phyloP scores from a whole-genome alignment of 2,888 invertebrate species.

The Phengaris arion region DNA sequence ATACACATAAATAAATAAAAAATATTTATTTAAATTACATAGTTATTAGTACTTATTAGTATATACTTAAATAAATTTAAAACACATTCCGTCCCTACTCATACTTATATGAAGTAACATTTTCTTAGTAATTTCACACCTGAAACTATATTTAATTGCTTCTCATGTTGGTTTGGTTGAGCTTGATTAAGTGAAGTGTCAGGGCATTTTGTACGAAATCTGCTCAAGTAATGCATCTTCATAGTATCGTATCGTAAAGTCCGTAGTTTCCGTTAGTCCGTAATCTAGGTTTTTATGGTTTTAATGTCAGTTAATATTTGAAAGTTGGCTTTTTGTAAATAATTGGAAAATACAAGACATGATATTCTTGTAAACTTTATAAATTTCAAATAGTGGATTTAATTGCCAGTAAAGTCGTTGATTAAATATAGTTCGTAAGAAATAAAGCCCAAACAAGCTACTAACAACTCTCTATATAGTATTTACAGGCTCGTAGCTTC shows the following conservation, averaged over 20 bases:
- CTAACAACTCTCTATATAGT: neutral
- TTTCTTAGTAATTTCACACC: neutral
- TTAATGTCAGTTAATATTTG: neutral
- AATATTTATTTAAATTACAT: too few relatives aligned
- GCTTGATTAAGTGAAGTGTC: conserved; percentile 1
- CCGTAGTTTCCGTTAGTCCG: too few relatives aligned
- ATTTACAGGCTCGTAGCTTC: too few relatives aligned
- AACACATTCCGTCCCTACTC: too few relatives aligned
- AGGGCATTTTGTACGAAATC: neutral
- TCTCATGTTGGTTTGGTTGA: neutral
- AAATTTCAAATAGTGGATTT: too few relatives aligned
- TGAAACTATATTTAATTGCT: neutral
- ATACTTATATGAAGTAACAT: neutral
- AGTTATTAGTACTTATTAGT: too few relatives aligned
- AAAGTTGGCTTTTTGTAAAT: neutral
- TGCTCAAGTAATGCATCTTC: neutral
- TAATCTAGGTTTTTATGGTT: too few relatives aligned
- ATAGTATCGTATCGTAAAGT: neutral
- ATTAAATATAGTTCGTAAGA: neutral
- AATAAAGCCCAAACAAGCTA: neutral
- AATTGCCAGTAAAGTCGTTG: too few relatives aligned
- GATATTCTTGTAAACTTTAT: neutral
- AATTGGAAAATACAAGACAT: too few relatives aligned
- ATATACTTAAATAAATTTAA: too few relatives aligned
- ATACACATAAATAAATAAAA: too few relatives aligned